Evolutionary conservation across 2,797 vertebrate species (phyloP).

Genomic region (Threskiornis aethiopicus): DNA sequence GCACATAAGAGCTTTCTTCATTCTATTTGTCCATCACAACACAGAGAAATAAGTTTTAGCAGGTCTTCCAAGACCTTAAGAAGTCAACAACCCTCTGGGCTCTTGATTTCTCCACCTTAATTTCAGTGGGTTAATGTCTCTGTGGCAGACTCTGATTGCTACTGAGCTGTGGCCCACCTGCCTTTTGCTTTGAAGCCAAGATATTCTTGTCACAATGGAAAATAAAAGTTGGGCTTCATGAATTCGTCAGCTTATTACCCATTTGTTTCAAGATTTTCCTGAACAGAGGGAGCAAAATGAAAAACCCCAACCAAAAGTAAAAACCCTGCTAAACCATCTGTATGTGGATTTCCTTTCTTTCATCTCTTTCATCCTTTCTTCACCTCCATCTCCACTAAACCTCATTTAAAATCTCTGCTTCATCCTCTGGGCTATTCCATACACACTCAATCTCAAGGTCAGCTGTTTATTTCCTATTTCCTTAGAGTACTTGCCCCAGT

Average conservation of each 20-base stretch:
- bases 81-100: background rate
- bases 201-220: background rate
- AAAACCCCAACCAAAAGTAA: background rate
- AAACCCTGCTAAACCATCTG: background rate
- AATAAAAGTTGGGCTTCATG: background rate
- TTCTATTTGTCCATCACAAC: background rate
- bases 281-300: background rate
- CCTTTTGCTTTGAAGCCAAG: background rate
- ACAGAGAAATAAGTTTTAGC: background rate
- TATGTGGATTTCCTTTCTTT: background rate
- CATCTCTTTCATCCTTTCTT: background rate
- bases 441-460: background rate
- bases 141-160: background rate
- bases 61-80: background rate
- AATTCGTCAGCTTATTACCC: background rate
- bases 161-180: background rate
- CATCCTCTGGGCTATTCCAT: background rate
- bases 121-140: background rate
- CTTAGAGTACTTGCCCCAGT: background rate
- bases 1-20: background rate
- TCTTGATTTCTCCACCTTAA: background rate
- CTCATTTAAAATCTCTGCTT: background rate
- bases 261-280: constrained; percentile 5
- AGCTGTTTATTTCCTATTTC: background rate
- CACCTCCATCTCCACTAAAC: background rate